Evolutionary conservation across 1,140 invertebrate genomes (phyloP).

Genomic region (Drosophila pseudoobscura): DNA sequence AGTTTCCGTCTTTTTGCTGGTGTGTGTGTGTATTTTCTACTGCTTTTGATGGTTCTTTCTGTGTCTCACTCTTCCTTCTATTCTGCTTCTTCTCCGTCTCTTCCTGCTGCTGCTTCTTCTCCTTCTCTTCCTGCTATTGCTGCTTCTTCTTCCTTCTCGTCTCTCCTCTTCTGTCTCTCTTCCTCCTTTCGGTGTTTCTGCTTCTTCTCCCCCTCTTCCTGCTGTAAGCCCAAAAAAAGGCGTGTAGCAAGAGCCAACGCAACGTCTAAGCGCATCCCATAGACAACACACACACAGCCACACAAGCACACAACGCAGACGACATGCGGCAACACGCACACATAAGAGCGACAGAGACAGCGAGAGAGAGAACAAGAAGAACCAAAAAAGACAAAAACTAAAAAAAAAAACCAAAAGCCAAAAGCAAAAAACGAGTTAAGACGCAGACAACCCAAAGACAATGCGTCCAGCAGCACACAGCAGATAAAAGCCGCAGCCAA

Average conservation of each 20-base stretch:
- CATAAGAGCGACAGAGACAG: neutral
- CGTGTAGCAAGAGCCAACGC: constrained; percentile 31
- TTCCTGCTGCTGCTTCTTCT: neutral
- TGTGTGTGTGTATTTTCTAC: too few relatives aligned
- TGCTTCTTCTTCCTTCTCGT: neutral
- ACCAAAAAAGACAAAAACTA: constrained; percentile 31
- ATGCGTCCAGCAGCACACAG: constrained; percentile 22
- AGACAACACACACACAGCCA: constrained; percentile 6
- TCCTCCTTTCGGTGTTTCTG: too few relatives aligned
- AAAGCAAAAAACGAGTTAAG: constrained; percentile 53
- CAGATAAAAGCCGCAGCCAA: constrained; percentile 33
- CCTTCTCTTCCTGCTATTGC: too few relatives aligned
- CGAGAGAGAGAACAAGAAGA: constrained; percentile 13
- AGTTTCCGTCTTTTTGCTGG: too few relatives aligned
- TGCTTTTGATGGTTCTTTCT: too few relatives aligned
- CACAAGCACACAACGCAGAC: neutral
- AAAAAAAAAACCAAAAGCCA: constrained; percentile 20
- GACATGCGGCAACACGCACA: too few relatives aligned
- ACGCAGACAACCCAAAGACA: constrained; percentile 36
- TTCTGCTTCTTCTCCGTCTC: too few relatives aligned
- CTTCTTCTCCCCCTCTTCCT: too few relatives aligned
- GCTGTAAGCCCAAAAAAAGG: constrained; percentile 35
- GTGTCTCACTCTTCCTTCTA: too few relatives aligned
- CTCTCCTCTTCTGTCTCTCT: too few relatives aligned
- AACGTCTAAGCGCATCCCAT: constrained; percentile 28